Base-by-base conservation (phyloP, 53 echinoderm and acorn worm genomes). In the Actinopyga echinites region DNA sequence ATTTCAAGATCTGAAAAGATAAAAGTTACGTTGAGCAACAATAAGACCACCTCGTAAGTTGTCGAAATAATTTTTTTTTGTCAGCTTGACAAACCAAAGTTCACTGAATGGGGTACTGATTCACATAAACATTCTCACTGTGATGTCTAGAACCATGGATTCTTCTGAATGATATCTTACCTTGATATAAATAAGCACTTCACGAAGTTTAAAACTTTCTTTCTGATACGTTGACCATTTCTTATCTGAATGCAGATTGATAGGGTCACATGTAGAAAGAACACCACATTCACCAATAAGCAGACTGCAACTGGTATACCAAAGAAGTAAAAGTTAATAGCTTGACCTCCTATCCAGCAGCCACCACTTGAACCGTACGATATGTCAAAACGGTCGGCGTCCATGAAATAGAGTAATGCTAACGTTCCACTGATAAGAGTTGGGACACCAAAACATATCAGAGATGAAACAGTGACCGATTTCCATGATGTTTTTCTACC, bases 311-410 rank as follows among this genome's bases (percentile, higher is more conserved):
- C 77, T 1, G 77, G 77, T 15, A 77, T 77, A 26, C 77, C 77
- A 8, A 77, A 77, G 8, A 54, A 52, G 56, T 49, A 77, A 17
- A 77, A 21, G 77, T 77, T 56, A 10, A 77, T 77, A 3, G 3
- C 3, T 32, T 26, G 33, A 54, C 52, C 77, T 77, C 56, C 77
- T 53, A 77, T 77, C 77, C 77, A 77, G 56, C 77, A 77, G 3
- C 77, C 77, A 32, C 30, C 30, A 32, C 53, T 55, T 53, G 54
- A 55, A 23, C 77, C 77, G 30, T 77, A 77, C 5, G 21, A 8
- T 77, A 77, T 77, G 1, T 55, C 77, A 43, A 43, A 74, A 21
- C 45, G 43, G 24, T 9, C 53, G 0, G 21, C 75, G 24, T 74
- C 75, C 28, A 53, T 42, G 8, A 12, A 52, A 42, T 74, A 74